Conservation (phyloP, 1,140 invertebrate genomes). For the Yoshiicerus persimilis region DNA sequence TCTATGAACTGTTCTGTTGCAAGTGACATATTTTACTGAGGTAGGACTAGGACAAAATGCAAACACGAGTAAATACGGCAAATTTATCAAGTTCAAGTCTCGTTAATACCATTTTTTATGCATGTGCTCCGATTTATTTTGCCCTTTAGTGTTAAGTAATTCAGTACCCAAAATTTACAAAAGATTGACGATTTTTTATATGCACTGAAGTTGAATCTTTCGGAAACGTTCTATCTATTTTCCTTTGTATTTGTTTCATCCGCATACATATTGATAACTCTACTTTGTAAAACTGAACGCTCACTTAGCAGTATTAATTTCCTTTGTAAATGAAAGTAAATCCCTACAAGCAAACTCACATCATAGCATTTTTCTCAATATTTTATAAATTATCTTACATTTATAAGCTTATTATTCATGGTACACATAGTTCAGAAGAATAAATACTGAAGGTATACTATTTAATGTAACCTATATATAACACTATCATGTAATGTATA, state of each 20-base stretch:
- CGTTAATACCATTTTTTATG: conserved; percentile 19
- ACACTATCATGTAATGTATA: too few species aligned
- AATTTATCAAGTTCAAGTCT: background rate
- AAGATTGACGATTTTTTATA: background rate
- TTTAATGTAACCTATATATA: too few species aligned
- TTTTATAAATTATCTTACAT: background rate
- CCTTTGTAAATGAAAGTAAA: background rate
- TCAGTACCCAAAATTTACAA: background rate
- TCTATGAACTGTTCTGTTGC: too few species aligned
- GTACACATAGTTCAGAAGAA: background rate
- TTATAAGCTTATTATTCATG: background rate
- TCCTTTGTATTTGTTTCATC: background rate
- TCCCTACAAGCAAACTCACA: background rate
- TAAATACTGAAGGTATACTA: too few species aligned
- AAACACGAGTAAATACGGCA: background rate
- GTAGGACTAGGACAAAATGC: too few species aligned
- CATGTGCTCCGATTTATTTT: background rate
- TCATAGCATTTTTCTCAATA: background rate
- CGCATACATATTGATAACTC: background rate
- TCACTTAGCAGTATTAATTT: too few species aligned
- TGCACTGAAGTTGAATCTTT: background rate
- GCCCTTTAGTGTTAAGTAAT: conserved; percentile 33
- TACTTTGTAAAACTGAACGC: background rate
- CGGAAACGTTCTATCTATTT: background rate
- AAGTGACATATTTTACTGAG: too few species aligned